A percentile compares a stretch with the other conserved stretches of the same genome.
These are phyloP conservation scores for Chrysodeixis includens DNA, from an alignment of 2,888 invertebrate genomes.

Conservation along the genomic window DNA sequence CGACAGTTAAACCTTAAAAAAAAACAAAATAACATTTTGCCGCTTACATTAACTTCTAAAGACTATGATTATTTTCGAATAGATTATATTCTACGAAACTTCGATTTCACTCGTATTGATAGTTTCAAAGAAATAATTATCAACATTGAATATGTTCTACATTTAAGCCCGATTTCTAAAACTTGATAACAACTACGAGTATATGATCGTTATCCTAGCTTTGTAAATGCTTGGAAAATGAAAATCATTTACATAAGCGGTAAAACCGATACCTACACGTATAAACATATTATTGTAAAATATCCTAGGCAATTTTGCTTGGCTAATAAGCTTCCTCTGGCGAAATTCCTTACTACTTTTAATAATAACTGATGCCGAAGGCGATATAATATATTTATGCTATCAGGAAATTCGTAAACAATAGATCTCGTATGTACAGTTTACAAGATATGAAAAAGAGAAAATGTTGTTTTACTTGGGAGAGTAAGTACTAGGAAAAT, in stretches of 20 bases:
- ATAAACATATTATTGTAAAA: background rate
- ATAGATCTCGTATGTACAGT: constrained; percentile 41
- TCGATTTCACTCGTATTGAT: constrained; percentile 37
- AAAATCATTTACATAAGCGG: constrained; percentile 10
- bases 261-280: constrained; percentile 18
- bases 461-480: constrained; percentile 60
- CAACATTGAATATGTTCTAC: constrained; percentile 47
- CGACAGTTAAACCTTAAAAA: too few species aligned
- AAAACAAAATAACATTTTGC: background rate
- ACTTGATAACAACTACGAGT: constrained; percentile 51
- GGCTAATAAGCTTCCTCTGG: background rate
- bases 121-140: constrained; percentile 56
- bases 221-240: constrained; percentile 2
- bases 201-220: constrained; percentile 35
- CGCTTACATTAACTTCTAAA: constrained; percentile 23
- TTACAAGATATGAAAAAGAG: constrained; percentile 60
- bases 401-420: constrained; percentile 18
- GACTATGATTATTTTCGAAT: constrained; percentile 42
- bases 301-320: background rate
- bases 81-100: constrained; percentile 45
- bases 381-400: background rate
- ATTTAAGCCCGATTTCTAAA: constrained; percentile 55
- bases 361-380: background rate
- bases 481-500: constrained; percentile 77
- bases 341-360: background rate